These are phyloP conservation scores for Ophion ellenae DNA, from an alignment of 2,888 invertebrate genomes.

Conservation along the genomic window DNA sequence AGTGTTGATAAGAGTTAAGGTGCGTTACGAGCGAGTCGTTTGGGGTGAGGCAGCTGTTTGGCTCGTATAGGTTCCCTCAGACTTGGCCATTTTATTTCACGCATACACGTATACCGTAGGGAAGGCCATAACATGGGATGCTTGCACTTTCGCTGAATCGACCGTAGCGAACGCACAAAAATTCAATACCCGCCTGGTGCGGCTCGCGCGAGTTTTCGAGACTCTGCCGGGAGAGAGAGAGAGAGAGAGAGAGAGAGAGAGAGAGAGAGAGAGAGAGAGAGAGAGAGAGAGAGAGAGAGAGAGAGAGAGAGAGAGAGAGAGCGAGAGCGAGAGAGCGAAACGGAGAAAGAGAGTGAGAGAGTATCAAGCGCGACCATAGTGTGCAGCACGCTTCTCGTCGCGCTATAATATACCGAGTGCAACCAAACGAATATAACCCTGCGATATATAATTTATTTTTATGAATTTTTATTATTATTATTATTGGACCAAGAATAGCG, in stretches of 20 bases:
- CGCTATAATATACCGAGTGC: constrained; percentile 77
- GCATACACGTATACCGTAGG: constrained; percentile 46
- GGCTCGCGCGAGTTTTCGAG: constrained; percentile 69
- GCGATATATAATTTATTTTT: constrained; percentile 34
- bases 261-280: constrained; percentile 14
- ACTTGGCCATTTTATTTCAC: constrained; percentile 42
- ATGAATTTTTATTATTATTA: constrained; percentile 1
- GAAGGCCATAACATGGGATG: constrained; percentile 63
- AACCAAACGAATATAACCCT: constrained; percentile 75
- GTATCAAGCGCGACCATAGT: constrained; percentile 71
- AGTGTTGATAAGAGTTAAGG: constrained; percentile 31
- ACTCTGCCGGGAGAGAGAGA: constrained; percentile 27
- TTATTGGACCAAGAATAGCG: not conserved
- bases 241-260: constrained; percentile 35
- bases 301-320: constrained; percentile 31
- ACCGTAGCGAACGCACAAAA: constrained; percentile 82
- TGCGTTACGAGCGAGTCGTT: constrained; percentile 44
- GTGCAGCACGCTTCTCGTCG: constrained; percentile 74
- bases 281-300: constrained; percentile 8
- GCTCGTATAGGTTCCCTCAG: constrained; percentile 48
- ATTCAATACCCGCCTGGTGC: constrained; percentile 79
- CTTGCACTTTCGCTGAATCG: constrained; percentile 82
- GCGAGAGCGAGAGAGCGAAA: not conserved
- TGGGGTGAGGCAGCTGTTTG: constrained; percentile 69
- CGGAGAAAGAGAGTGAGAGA: not conserved